These are phyloP conservation scores for Riptortus pedestris DNA, from an alignment of 1,140 invertebrate genomes.

Conservation along the genomic window DNA sequence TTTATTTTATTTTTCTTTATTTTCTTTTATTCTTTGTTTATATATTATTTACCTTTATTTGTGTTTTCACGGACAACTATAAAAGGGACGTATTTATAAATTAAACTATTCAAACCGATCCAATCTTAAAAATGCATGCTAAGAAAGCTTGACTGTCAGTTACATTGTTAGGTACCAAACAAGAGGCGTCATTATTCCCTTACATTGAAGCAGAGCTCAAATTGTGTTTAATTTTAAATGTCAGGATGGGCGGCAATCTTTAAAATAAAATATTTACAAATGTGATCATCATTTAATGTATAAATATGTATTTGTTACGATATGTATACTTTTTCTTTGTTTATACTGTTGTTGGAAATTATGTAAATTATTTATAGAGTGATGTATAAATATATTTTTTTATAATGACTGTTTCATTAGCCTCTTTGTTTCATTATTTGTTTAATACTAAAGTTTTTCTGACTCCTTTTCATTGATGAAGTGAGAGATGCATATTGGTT, in stretches of 20 bases:
- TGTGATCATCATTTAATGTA: constrained; percentile 7
- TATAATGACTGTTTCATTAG: background rate
- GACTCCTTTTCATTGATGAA: constrained; percentile 1
- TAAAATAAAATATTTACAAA: background rate
- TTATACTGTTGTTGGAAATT: constrained; percentile 3
- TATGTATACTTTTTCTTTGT: background rate
- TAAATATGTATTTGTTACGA: background rate
- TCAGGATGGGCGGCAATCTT: constrained; percentile 25
- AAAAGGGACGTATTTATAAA: constrained; percentile 27
- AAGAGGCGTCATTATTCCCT: constrained; percentile 25
- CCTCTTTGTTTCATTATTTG: background rate
- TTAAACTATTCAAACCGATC: constrained; percentile 28
- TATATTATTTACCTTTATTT: constrained; percentile 34
- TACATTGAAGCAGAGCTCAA: constrained; percentile 15
- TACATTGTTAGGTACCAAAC: constrained; percentile 28
- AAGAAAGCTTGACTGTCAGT: constrained; percentile 23
- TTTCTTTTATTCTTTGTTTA: constrained; percentile 28
- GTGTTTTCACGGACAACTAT: too few species aligned
- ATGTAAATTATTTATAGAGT: background rate
- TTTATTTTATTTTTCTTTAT: constrained; percentile 14
- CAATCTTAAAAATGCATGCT: constrained; percentile 23
- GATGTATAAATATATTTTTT: constrained; percentile 14
- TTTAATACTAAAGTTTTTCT: background rate
- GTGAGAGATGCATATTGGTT: constrained; percentile 4
- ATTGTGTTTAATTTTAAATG: constrained; percentile 16